Base-by-base conservation (phyloP, 2,113 vertebrate species). In the Gulo gulo region DNA sequence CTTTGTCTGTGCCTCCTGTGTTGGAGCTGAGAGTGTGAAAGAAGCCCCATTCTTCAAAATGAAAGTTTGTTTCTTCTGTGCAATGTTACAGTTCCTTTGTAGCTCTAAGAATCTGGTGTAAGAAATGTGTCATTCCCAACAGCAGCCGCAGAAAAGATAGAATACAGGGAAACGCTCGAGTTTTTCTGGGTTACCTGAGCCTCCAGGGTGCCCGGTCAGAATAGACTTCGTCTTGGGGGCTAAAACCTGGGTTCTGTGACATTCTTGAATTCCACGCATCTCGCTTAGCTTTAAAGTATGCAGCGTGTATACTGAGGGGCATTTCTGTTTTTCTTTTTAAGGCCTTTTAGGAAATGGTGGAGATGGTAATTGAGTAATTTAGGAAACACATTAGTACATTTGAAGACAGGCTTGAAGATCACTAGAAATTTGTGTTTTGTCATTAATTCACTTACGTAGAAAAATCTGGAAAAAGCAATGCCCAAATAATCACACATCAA, bases 41-140 rank as follows among this genome's bases (percentile, higher is more conserved):
- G 52, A 67, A 82, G 88, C 82, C 21, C 16, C 21, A 39, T 55
- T 96, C 84, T 96, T 93, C 71, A 85, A 82, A 74, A 71, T 92
- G 45, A 96, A 97, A 92, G 85, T 88, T 80, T 78, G 15, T 93
- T 90, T 95, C 88, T 93, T 97, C 91, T 94, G 29, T 91, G 47
- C 26, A 71, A 29, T 50, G 31, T 88, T 96, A 69, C 23, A 50
- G 9, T 87, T 93, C 26, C 39, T 88, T 89, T 88, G 78, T 6
- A 52, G 14, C 39, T 88, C 50, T 81, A 65, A 94, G 50, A 88
- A 52, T 94, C 26, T 55, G 57, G 47, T 94, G 45, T 88, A 79
- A 76, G 88, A 92, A 96, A 92, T 84, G 84, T 12, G 92, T 80
- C 89, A 82, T 88, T 96, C 29, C 26, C 29, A 65, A 92, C 7